Conservation (phyloP, 1,140 invertebrate genomes). For the Macrotrachela quadricornifera region DNA sequence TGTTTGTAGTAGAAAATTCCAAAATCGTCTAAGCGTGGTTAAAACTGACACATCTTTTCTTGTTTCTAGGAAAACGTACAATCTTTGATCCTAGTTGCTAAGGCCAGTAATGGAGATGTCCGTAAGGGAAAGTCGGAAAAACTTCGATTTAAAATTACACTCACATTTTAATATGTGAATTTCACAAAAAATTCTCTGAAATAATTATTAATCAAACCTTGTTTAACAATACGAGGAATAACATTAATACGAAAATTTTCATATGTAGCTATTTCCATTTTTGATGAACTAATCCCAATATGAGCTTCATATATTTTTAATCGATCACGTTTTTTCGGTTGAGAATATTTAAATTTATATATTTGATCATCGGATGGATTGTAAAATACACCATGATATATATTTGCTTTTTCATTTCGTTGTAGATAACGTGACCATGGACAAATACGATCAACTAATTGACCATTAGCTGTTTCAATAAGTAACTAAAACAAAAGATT, state of each 20-base stretch:
- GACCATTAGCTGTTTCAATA: conserved; percentile 47
- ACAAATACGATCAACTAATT: conserved; percentile 61
- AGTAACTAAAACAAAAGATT: conserved; percentile 37
- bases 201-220: too few relatives aligned
- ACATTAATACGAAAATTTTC: conserved; percentile 70
- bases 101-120: too few relatives aligned
- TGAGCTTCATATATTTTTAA: conserved; percentile 90
- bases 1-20: too few relatives aligned
- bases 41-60: too few relatives aligned
- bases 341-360: conserved; percentile 50
- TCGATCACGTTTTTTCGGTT: conserved; percentile 48
- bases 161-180: too few relatives aligned
- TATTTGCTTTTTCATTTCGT: conserved; percentile 44
- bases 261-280: conserved; percentile 70
- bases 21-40: too few relatives aligned
- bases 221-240: conserved; percentile 66
- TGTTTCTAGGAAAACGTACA: too few relatives aligned
- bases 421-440: conserved; percentile 88
- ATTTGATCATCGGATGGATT: conserved; percentile 41
- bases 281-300: conserved; percentile 77
- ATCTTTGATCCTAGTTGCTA: too few relatives aligned
- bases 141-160: too few relatives aligned
- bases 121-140: too few relatives aligned
- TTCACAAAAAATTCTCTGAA: too few relatives aligned
- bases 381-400: conserved; percentile 74